These are phyloP conservation scores for Spodoptera picta DNA, from an alignment of 2,888 invertebrate genomes.

Conservation along the genomic window DNA sequence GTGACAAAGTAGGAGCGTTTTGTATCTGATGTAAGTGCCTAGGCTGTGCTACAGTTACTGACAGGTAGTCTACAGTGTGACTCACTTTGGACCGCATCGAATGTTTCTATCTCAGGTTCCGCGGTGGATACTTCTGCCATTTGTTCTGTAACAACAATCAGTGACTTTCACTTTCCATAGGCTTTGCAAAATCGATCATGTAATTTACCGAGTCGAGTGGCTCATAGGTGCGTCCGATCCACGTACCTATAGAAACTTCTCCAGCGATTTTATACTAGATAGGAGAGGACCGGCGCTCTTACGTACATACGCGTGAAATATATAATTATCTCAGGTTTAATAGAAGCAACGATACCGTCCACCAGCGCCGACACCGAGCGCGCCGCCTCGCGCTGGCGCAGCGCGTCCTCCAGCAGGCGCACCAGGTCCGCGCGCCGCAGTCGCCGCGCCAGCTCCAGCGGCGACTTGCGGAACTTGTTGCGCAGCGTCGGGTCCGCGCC, in stretches of 20 bases:
- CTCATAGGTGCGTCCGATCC: no score
- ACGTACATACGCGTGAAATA: neutral
- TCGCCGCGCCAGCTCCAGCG: constrained; percentile 64
- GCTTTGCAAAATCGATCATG: neutral
- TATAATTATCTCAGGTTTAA: neutral
- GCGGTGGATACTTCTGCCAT: constrained; percentile 41
- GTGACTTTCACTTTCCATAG: no score
- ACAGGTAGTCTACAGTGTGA: neutral
- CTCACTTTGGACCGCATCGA: constrained; percentile 60
- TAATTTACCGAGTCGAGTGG: no score
- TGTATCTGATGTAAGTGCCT: neutral
- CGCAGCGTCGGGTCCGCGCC: constrained; percentile 91
- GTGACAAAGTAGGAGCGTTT: constrained; percentile 1
- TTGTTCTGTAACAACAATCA: constrained; percentile 43
- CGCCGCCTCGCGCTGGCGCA: constrained; percentile 57
- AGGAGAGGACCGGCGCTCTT: no score
- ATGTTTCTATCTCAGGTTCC: constrained; percentile 45
- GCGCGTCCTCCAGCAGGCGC: constrained; percentile 62
- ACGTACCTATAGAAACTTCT: no score
- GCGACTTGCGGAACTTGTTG: constrained; percentile 77
- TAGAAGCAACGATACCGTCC: constrained; percentile 24
- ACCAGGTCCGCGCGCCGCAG: constrained; percentile 47
- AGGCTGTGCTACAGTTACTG: no score
- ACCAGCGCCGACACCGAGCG: constrained; percentile 57
- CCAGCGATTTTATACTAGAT: no score